Base-by-base conservation (phyloP, 2,797 vertebrate genomes). In the Amblyopsis hoosieri region DNA sequence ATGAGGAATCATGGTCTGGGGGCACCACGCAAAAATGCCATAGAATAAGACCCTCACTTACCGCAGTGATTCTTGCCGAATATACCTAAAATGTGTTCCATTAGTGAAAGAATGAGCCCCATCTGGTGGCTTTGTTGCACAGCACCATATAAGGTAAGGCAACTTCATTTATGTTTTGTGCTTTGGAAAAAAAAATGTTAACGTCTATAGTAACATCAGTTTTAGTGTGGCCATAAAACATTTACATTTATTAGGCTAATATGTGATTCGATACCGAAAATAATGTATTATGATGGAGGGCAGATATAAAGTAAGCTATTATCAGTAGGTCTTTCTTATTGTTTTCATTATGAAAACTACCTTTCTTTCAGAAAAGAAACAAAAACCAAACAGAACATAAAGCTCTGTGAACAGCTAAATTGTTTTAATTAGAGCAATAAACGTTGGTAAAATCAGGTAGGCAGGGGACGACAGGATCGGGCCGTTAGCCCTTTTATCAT, bases 391-490 rank as follows among this genome's bases (percentile, higher is more conserved):
- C 71, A 72, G 66, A 62, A 19, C 14, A 13, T 54, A 62, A 53
- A 57, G 65, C 60, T 55, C 62, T 66, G 84, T 78, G 72, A 87
- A 77, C 62, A 63, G 63, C 68, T 51, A 72, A 77, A 83, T 79
- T 23, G 72, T 84, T 86, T 85, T 89, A 85, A 91, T 90, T 87
- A 87, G 73, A 90, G 87, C 85, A 86, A 90, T 90, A 89, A 90
- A 85, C 60, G 78, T 66, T 67, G 76, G 59, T 82, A 74, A 87
- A 90, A 84, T 85, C 74, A 87, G 80, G 85, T 85, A 81, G 82
- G 79, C 69, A 69, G 76, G 62, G 66, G 78, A 81, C 74, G 76
- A 68, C 56, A 68, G 61, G 72, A 80, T 76, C 47, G 72, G 73
- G 81, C 84, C 75, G 85, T 84, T 88, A 87, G 77, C 65, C 82